Conservation (phyloP, 2,113 vertebrate species). For the Propithecus coquereli region DNA sequence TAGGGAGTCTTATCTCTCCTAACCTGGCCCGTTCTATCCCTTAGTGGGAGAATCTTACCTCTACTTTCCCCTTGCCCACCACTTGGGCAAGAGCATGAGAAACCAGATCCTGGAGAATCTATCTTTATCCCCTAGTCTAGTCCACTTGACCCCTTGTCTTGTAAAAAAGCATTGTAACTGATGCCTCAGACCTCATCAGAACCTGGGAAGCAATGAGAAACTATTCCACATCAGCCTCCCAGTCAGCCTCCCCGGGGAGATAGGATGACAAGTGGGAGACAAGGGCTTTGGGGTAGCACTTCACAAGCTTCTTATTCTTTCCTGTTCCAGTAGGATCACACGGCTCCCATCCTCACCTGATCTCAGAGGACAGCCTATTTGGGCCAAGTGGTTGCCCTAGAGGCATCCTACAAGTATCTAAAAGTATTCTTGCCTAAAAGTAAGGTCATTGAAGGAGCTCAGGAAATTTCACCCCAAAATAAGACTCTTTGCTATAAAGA, state of each 20-base stretch:
- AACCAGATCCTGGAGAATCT: not conserved
- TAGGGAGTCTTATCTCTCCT: not conserved
- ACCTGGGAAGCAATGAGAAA: not conserved
- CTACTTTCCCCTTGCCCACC: not conserved
- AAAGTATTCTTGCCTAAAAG: slow-evolving; percentile 23
- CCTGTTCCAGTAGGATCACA: not conserved
- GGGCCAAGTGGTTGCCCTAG: not conserved
- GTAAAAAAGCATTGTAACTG: not conserved
- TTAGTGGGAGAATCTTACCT: not conserved
- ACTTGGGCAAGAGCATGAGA: not conserved
- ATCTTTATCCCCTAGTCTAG: not conserved
- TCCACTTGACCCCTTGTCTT: not conserved
- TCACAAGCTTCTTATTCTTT: not conserved
- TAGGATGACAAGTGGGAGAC: not conserved
- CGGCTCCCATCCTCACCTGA: not conserved
- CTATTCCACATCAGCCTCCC: not conserved
- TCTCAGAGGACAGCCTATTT: not conserved
- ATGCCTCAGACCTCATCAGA: not conserved
- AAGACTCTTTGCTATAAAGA: too few relatives aligned
- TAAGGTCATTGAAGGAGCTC: not conserved
- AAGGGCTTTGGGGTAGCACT: not conserved
- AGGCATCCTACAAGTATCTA: not conserved
- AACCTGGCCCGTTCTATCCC: not conserved
- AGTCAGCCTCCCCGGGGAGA: not conserved
- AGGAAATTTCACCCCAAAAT: too few relatives aligned